Conservation (phyloP, 2,888 invertebrate genomes). For the Thumatha senex region DNA sequence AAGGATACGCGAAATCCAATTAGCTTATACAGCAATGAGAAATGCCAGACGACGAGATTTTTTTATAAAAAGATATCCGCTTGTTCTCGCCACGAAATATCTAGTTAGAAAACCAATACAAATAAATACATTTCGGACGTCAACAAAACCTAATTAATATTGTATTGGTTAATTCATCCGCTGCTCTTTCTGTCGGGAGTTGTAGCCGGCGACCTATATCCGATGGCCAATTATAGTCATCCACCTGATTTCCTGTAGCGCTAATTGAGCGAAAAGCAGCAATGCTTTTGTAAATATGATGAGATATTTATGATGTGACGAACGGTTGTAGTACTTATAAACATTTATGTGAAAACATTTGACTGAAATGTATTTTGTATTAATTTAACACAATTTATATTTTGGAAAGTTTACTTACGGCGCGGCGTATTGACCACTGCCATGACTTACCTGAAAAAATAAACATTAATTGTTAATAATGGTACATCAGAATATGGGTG, state of each 20-base stretch:
- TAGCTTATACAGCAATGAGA: too few relatives aligned
- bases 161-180: slow-evolving; percentile 2
- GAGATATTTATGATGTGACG: too few relatives aligned
- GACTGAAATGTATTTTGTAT: too few relatives aligned
- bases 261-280: slow-evolving; percentile 20
- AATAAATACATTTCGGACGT: background rate
- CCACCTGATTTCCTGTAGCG: slow-evolving; percentile 30
- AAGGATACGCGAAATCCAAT: too few relatives aligned
- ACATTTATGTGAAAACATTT: too few relatives aligned
- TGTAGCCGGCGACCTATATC: slow-evolving; percentile 30
- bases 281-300: slow-evolving; percentile 1
- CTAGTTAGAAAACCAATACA: background rate
- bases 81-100: background rate
- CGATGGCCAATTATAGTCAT: slow-evolving; percentile 35
- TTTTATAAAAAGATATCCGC: background rate
- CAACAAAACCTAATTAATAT: slow-evolving; percentile 5
- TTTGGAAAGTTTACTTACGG: too few relatives aligned
- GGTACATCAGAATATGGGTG: too few relatives aligned
- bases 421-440: background rate
- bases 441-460: slow-evolving; percentile 1
- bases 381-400: too few relatives aligned
- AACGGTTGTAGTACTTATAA: too few relatives aligned
- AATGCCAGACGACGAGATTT: too few relatives aligned
- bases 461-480: background rate
- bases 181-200: slow-evolving; percentile 15